phyloP scores from a whole-genome alignment of 1,140 invertebrate genomes.

The Latrodectus geometricus region DNA sequence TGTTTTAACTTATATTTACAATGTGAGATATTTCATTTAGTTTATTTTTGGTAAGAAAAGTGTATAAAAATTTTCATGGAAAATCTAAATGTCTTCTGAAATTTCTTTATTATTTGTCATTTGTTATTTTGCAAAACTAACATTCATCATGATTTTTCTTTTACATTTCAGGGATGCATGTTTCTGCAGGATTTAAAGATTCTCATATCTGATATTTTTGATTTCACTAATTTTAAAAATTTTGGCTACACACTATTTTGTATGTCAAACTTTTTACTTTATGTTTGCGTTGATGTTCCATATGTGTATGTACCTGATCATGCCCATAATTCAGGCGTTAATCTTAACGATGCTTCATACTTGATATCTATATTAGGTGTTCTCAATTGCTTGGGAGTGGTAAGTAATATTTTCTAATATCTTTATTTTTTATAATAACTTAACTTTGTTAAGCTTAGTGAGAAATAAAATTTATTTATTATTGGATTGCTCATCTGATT shows the following conservation, averaged over 20 bases:
- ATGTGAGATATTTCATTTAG: too few species aligned
- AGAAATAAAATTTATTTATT: neutral
- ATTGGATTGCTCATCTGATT: too few species aligned
- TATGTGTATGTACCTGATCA: constrained; percentile 87
- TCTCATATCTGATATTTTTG: constrained; percentile 80
- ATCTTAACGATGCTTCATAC: constrained; percentile 79
- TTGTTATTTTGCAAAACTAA: too few species aligned
- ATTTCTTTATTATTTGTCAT: too few species aligned
- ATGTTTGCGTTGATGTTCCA: constrained; percentile 87
- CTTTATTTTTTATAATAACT: constrained; percentile 5
- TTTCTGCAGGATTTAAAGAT: constrained; percentile 83
- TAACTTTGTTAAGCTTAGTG: neutral
- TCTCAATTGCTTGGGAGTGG: constrained; percentile 86
- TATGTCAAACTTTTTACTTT: constrained; percentile 86
- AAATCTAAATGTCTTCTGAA: too few species aligned
- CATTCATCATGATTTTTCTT: too few species aligned
- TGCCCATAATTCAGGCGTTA: constrained; percentile 77
- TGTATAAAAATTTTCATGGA: too few species aligned
- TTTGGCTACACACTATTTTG: constrained; percentile 82
- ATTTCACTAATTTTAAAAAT: constrained; percentile 82
- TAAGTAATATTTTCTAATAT: constrained; percentile 69
- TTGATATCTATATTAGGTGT: constrained; percentile 89
- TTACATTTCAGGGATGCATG: constrained; percentile 75
- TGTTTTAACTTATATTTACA: too few species aligned
- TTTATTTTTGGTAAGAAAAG: too few species aligned